These are phyloP conservation scores for Helicolenus hilgendorfi DNA, from an alignment of 2,797 vertebrate genomes.

Conservation along the genomic window DNA sequence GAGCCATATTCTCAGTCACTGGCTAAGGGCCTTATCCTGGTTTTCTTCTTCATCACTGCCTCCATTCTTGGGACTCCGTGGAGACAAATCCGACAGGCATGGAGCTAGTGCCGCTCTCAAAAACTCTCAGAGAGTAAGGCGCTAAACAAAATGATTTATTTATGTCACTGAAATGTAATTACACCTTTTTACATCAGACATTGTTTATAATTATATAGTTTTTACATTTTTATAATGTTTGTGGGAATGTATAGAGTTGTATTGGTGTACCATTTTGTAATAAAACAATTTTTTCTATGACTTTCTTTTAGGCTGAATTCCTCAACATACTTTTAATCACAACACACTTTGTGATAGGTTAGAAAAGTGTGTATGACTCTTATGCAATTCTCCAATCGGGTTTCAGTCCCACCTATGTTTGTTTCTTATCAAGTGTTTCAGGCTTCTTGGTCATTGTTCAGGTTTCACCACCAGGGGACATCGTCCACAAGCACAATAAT, in stretches of 20 bases:
- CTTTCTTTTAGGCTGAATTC: not conserved
- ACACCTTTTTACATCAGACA: not conserved
- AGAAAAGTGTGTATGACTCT: not conserved
- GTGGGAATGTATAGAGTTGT: constrained; percentile 33
- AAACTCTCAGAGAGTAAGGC: not conserved
- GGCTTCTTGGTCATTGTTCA: not conserved
- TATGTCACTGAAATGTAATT: not conserved
- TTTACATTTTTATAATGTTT: constrained; percentile 19
- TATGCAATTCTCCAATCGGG: not conserved
- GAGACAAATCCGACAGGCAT: constrained; percentile 87
- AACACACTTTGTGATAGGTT: not conserved
- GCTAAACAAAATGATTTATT: not conserved
- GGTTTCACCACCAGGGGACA: not conserved
- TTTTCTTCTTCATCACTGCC: constrained; percentile 88
- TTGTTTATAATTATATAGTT: not conserved
- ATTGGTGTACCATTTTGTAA: constrained; percentile 37
- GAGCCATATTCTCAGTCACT: constrained; percentile 92
- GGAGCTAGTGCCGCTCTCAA: constrained; percentile 62
- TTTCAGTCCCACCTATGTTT: not conserved
- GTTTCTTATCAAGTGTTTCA: not conserved
- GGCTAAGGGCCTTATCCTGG: constrained; percentile 93
- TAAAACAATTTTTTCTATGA: constrained; percentile 56
- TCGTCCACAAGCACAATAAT: not conserved
- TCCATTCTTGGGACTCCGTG: constrained; percentile 91
- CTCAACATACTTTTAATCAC: not conserved